Conservation (phyloP, 2,797 vertebrate species). For the Nyctalus aviator region DNA sequence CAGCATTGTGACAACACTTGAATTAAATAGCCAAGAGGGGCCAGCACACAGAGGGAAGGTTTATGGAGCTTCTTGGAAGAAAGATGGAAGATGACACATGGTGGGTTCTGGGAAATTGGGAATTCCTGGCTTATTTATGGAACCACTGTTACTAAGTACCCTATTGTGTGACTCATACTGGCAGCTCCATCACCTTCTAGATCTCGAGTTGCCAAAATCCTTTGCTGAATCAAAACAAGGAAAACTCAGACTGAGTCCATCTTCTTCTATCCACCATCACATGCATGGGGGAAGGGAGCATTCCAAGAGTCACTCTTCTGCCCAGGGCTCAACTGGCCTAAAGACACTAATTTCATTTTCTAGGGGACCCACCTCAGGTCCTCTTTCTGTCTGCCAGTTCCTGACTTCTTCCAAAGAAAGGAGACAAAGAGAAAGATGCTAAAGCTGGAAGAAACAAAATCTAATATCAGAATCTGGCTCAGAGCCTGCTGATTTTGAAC, state of each 20-base stretch:
- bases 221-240: not conserved
- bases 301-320: slow-evolving; percentile 23
- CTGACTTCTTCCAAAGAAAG: slow-evolving; percentile 53
- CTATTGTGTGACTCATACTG: slow-evolving; percentile 35
- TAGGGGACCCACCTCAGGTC: slow-evolving; percentile 26
- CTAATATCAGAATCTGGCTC: slow-evolving; percentile 1
- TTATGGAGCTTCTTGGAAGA: not conserved
- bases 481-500: not conserved
- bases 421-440: not conserved
- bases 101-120: not conserved
- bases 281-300: accelerated
- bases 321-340: not conserved
- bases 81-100: not conserved
- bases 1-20: not conserved
- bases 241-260: not conserved
- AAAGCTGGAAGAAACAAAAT: slow-evolving; percentile 56
- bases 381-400: slow-evolving; percentile 54
- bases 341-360: slow-evolving; percentile 19
- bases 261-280: not conserved
- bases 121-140: not conserved
- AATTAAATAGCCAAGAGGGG: not conserved
- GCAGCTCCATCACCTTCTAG: not conserved
- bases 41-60: not conserved
- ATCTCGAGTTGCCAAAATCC: slow-evolving; percentile 21
- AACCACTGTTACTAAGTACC: not conserved